Evolutionary conservation across 2,797 vertebrate genomes (phyloP).

Genomic region (Etheostoma perlongum): DNA sequence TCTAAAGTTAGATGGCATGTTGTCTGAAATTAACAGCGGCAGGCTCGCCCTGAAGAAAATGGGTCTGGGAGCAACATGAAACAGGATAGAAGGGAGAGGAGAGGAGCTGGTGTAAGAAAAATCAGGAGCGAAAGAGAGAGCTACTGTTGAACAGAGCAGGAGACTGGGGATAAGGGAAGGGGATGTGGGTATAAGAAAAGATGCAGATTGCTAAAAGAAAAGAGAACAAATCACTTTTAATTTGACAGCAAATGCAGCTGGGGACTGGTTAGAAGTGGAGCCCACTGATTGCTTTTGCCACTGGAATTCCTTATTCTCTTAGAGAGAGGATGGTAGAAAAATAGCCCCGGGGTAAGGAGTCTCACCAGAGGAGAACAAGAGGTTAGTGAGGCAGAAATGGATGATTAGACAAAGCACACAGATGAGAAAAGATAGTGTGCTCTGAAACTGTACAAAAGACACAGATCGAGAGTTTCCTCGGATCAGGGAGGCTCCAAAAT

Average conservation of each 20-base stretch:
- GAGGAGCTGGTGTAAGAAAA: slow-evolving; percentile 11
- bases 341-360: slow-evolving; percentile 79
- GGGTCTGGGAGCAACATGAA: slow-evolving; percentile 66
- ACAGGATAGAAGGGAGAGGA: slow-evolving; percentile 22
- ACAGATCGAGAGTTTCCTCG: neutral
- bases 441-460: slow-evolving; percentile 4
- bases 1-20: slow-evolving; percentile 70
- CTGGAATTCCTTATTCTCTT: slow-evolving; percentile 84
- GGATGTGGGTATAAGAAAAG: slow-evolving; percentile 35
- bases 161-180: slow-evolving; percentile 7
- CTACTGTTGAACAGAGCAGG: slow-evolving; percentile 15
- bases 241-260: slow-evolving; percentile 78
- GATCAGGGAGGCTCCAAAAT: too few relatives aligned
- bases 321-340: slow-evolving; percentile 79
- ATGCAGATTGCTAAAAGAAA: slow-evolving; percentile 53
- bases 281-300: slow-evolving; percentile 82
- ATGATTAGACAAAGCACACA: slow-evolving; percentile 69
- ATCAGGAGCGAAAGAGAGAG: neutral
- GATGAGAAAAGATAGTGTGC: slow-evolving; percentile 54
- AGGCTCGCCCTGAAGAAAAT: slow-evolving; percentile 56
- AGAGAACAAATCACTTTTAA: slow-evolving; percentile 77
- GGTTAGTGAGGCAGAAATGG: slow-evolving; percentile 67
- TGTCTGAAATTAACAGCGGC: slow-evolving; percentile 74
- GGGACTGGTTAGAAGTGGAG: slow-evolving; percentile 72
- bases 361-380: slow-evolving; percentile 78